Evolutionary conservation across 1,140 invertebrate genomes (phyloP), one percentile per base, ranked within the genome.

Genomic region (Globodera ellingtonae): DNA sequence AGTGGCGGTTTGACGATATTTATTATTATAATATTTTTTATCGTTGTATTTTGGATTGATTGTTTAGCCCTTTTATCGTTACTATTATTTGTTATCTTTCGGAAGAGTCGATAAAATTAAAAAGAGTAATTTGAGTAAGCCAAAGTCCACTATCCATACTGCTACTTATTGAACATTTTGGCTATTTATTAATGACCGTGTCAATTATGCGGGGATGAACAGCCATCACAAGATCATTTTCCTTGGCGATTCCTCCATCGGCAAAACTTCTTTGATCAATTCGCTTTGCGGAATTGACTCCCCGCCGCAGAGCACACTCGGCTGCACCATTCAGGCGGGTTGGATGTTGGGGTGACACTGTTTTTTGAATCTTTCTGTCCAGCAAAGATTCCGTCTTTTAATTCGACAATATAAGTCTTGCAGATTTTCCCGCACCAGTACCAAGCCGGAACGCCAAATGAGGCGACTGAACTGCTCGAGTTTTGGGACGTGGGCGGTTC

Each of bases 401-500:
- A 35, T 35, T 35, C 35, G 35, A 35, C 75, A 21, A 72, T 79
- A 21, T 10, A 79, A 62, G 13, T 74, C 56, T 46, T 66, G 72
- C 75, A 83, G 83, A 76, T 84, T 62, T 72, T 84, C 18, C 69
- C 83, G 35, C 85, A 85, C 75, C 85, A 85, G 67, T 85, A 75
- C 59, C 73, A 79, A 35, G 84, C 84, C 35, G 84, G 84, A 56
- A 85, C 84, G 44, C 84, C 84, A n/a, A 75, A 84, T 18, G 84
- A 85, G 67, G 65, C 62, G 44, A 72, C 78, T 9, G 84, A 85
- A 75, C 50, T 86, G 69, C 48, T 85, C 24, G 84, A 85, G 74
- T 71, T 85, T 21, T 85, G 84, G 84, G 84, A 85, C 66, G 75
- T 85, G 72, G 84, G 84, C 18, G 84, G 84, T 4, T 69, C 82